These are phyloP conservation scores for Scopus umbretta DNA, from an alignment of 2,113 vertebrate genomes.

Conservation along the genomic window DNA sequence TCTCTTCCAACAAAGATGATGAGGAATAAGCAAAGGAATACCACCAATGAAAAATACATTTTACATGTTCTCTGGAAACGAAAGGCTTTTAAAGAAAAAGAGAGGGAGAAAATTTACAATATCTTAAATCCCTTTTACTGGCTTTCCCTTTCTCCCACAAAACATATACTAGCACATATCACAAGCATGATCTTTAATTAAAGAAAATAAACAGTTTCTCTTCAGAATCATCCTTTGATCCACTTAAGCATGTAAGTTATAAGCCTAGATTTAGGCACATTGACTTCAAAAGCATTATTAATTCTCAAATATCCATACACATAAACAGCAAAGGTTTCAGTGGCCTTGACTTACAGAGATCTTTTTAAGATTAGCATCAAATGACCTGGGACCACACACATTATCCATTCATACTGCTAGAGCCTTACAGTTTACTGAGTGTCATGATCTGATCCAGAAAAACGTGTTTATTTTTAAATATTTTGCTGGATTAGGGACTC, in stretches of 20 bases:
- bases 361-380: background rate
- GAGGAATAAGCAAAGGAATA: background rate
- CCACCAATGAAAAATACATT: background rate
- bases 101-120: background rate
- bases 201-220: background rate
- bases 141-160: background rate
- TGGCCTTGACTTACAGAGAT: background rate
- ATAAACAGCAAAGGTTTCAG: background rate
- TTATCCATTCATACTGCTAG: background rate
- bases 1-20: background rate
- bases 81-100: background rate
- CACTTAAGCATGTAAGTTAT: background rate
- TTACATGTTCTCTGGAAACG: background rate
- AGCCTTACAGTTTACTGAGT: background rate
- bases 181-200: background rate
- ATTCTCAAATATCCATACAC: rapidly evolving
- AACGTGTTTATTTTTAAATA: background rate
- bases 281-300: background rate
- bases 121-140: background rate
- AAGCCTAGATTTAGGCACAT: background rate
- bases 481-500: background rate
- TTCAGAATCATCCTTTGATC: background rate
- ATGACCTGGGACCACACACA: background rate
- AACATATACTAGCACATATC: background rate
- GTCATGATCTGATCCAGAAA: background rate